These are phyloP conservation scores for Resseliella maxima DNA, from an alignment of 2,888 invertebrate species.

Conservation along the genomic window DNA sequence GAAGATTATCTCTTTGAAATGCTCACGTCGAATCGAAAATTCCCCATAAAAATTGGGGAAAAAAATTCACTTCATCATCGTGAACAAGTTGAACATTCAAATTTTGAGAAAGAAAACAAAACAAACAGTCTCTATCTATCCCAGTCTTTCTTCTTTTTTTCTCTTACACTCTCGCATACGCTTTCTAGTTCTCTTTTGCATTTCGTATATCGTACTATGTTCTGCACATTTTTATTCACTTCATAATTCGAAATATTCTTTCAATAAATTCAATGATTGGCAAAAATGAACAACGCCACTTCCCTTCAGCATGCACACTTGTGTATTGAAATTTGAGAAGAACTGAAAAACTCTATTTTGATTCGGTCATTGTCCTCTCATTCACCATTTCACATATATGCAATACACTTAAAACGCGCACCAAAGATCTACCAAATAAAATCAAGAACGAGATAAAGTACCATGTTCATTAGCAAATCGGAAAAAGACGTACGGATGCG, in stretches of 20 bases:
- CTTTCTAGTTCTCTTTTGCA: no score
- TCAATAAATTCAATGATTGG: no score
- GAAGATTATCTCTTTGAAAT: not conserved
- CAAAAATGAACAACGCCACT: no score
- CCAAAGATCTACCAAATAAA: not conserved
- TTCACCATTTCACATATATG: not conserved
- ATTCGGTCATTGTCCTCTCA: slow-evolving; percentile 39
- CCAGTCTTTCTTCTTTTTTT: no score
- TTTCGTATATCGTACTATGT: no score
- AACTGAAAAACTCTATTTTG: slow-evolving; percentile 6
- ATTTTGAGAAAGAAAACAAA: no score
- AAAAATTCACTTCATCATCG: not conserved
- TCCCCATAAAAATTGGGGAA: not conserved
- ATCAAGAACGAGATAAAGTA: not conserved
- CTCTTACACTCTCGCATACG: no score
- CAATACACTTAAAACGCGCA: not conserved
- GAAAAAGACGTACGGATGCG: slow-evolving; percentile 46
- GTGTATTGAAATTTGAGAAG: slow-evolving; percentile 21
- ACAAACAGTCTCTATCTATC: no score
- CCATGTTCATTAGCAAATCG: slow-evolving; percentile 33
- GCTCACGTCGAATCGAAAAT: not conserved
- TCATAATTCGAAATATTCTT: no score
- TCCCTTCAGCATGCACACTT: no score
- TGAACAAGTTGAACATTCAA: no score
- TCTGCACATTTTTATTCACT: no score